Conservation (phyloP, 1,140 invertebrate species). For the Notospermus geniculatus region DNA sequence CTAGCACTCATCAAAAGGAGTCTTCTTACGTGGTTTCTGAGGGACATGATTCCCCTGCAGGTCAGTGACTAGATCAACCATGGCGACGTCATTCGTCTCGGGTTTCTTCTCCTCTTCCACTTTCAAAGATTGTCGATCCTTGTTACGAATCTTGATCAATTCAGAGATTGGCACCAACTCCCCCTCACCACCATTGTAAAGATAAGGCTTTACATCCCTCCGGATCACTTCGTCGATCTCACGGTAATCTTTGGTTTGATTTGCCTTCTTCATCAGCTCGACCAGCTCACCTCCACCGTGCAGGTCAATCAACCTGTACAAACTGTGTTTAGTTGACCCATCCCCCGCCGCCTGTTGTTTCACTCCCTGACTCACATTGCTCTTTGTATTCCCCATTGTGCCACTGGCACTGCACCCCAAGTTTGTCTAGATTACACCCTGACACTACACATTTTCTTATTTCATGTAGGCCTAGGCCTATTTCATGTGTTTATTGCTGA, state of each 20-base stretch:
- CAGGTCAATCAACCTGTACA: conserved; percentile 51
- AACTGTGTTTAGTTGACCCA: conserved; percentile 25
- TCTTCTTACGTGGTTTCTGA: neutral
- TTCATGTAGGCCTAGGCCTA: no score
- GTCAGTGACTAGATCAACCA: neutral
- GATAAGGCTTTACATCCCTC: conserved; percentile 85
- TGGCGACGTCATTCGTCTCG: neutral
- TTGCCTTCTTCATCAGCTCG: conserved; percentile 88
- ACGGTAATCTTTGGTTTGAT: conserved; percentile 76
- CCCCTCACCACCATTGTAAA: conserved; percentile 91
- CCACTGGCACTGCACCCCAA: neutral
- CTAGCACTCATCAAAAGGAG: no score
- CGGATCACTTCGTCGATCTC: conserved; percentile 57
- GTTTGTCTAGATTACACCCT: no score
- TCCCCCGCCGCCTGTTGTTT: conserved; percentile 43
- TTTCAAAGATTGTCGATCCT: conserved; percentile 24
- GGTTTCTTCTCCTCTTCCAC: no score
- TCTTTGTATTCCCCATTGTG: conserved; percentile 43
- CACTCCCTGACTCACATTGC: conserved; percentile 36
- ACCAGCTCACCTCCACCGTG: conserved; percentile 84
- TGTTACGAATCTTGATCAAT: conserved; percentile 82
- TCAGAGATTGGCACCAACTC: conserved; percentile 83
- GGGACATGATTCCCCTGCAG: neutral
- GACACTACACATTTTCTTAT: no score
- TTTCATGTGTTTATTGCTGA: no score